Percentiles rank a stretch among this genome's conserved stretches.
Evolutionary conservation across 2,113 vertebrate species (phyloP).

Genomic region (Cathartes aura): DNA sequence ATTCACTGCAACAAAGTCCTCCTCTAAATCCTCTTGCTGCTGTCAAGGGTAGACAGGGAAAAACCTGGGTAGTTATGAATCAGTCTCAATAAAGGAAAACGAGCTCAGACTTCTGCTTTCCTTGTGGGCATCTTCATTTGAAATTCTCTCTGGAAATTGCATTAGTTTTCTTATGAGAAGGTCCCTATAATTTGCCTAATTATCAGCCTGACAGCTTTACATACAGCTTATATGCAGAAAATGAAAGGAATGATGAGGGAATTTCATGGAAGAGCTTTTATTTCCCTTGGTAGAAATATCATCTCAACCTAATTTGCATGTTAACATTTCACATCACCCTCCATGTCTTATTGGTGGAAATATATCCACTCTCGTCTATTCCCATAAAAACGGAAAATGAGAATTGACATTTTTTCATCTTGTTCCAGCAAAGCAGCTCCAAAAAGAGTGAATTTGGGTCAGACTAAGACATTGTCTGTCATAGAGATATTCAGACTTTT

Average conservation of each 20-base stretch:
- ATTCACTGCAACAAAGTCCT: neutral
- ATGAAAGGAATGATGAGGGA: conserved; percentile 48
- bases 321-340: conserved; percentile 1
- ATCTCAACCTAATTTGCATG: conserved; percentile 38
- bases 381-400: conserved; percentile 1
- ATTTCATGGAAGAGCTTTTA: conserved; percentile 50
- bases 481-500: neutral
- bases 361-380: neutral
- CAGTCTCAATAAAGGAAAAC: neutral
- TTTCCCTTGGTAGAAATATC: conserved; percentile 47
- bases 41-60: neutral
- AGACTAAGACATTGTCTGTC: neutral
- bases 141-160: conserved; percentile 35
- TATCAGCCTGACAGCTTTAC: conserved; percentile 39
- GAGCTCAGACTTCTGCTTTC: neutral
- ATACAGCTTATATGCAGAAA: conserved; percentile 40
- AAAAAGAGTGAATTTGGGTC: conserved; percentile 19
- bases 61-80: neutral
- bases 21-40: neutral
- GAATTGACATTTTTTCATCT: conserved; percentile 24
- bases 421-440: neutral
- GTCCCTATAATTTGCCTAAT: conserved; percentile 49
- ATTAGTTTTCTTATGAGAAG: conserved; percentile 39
- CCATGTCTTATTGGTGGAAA: neutral
- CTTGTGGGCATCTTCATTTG: conserved; percentile 28